These are phyloP conservation scores for Chloroceryle inda DNA, from an alignment of 2,797 vertebrate genomes.

Conservation along the genomic window DNA sequence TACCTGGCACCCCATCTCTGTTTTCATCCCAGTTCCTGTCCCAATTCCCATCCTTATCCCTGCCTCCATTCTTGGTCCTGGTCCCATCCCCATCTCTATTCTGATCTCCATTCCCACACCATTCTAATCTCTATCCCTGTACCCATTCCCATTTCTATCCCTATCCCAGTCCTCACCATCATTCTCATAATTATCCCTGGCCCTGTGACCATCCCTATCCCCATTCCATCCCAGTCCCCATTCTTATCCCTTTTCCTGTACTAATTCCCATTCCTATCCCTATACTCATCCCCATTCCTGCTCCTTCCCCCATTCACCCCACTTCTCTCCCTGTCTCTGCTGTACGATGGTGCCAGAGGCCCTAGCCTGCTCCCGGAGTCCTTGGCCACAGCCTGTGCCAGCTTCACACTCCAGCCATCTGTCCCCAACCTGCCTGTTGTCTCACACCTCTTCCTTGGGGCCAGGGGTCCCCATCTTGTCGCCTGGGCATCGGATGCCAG, in stretches of 20 bases:
- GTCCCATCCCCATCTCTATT: no score
- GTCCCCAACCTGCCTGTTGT: background rate
- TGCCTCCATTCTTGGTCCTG: background rate
- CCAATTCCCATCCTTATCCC: background rate
- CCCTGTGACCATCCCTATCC: background rate
- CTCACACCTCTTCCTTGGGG: background rate
- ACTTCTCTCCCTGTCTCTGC: background rate
- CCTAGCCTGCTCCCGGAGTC: background rate
- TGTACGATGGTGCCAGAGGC: fast-evolving
- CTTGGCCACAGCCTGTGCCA: background rate
- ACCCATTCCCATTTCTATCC: background rate
- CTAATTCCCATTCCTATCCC: background rate
- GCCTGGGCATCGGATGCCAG: background rate
- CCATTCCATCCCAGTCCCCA: background rate
- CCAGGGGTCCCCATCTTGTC: background rate
- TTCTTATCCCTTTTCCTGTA: background rate
- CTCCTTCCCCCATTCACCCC: background rate
- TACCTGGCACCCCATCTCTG: background rate
- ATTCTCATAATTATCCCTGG: background rate
- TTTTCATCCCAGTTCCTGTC: background rate
- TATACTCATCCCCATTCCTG: background rate
- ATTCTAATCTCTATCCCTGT: background rate
- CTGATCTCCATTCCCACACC: no score
- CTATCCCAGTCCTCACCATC: no score
- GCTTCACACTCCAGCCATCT: background rate